Evolutionary conservation across 1,140 invertebrate species (phyloP).

Genomic region (Elysia chlorotica): DNA sequence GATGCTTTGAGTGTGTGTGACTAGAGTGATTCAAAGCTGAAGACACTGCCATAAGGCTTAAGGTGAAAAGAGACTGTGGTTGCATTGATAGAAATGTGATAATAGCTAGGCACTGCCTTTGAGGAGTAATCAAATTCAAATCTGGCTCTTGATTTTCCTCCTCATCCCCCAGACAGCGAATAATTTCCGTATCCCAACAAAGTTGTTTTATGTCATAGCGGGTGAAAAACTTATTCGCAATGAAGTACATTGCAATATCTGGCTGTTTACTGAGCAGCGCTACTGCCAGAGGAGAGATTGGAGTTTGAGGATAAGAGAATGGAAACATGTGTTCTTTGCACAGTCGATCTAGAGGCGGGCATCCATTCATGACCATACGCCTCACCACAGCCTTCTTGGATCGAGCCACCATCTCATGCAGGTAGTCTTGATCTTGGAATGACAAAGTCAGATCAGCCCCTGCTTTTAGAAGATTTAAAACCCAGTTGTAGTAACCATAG

Average conservation of each 20-base stretch:
- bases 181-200: too few relatives aligned
- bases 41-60: too few relatives aligned
- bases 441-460: constrained; percentile 3
- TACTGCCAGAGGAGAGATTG: constrained; percentile 2
- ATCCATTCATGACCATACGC: constrained; percentile 6
- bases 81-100: too few relatives aligned
- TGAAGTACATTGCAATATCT: constrained; percentile 2
- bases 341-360: constrained; percentile 5
- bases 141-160: too few relatives aligned
- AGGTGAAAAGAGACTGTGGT: too few relatives aligned
- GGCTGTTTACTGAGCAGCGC: not conserved
- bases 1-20: too few relatives aligned
- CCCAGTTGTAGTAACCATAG: not conserved
- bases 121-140: too few relatives aligned
- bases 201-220: constrained; percentile 6
- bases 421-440: not conserved
- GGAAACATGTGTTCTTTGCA: not conserved
- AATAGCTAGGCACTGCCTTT: too few relatives aligned
- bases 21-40: too few relatives aligned
- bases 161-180: too few relatives aligned
- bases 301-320: not conserved
- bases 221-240: constrained; percentile 2
- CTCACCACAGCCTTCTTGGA: not conserved
- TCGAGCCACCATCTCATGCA: constrained; percentile 3
- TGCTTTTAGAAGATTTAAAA: not conserved